Base-by-base conservation (phyloP, 2,888 invertebrate species). In the Synergus laeviventris region DNA sequence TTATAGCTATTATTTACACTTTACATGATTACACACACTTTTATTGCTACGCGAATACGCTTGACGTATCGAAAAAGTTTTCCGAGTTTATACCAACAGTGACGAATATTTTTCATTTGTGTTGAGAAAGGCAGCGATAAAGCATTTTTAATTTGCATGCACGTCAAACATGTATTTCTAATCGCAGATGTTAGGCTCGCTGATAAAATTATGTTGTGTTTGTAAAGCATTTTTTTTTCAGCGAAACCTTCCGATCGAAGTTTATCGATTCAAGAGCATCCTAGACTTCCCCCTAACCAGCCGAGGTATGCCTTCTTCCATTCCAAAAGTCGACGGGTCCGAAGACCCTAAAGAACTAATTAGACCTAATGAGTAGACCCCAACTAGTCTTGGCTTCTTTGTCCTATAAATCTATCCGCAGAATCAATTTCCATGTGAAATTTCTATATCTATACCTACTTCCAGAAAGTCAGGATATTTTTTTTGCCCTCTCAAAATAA, bases 51-150 rank as follows among this genome's bases (percentile, higher is more conserved):
- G 18, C 21, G 21, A 14, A 11, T 42, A 11, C 24, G 24, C 45
- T 66, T 66, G 49, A 70, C 70, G 70, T 70, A 45, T 31, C 45
- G 49, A 45, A 66, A 70, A 70, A 31, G n/a, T 70, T 49, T 16
- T 45, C 14, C 21, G 16, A 3, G 24, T 66, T 45, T 70, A n/a
- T 49, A 31, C 11, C 45, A 36, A 70, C n/a, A 70, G 24, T 70
- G 45, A 70, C 49, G 70, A 70, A 49, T 36, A 36, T 70, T 70
- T 49, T 70, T 9, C 49, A 49, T 45, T 70, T 42, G n/a, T 49
- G 5, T 11, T 49, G 31, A 45, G 31, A 70, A 49, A 49, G 49
- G 31, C 16, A 70, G 31, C 16, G 70, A 70, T 70, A 70, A 70
- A 49, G 70, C 31, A 49, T 70, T 49, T 66, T 70, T 49, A 70